Base-by-base conservation (phyloP, 2,113 vertebrate species). In the Misgurnus mizolepis region DNA sequence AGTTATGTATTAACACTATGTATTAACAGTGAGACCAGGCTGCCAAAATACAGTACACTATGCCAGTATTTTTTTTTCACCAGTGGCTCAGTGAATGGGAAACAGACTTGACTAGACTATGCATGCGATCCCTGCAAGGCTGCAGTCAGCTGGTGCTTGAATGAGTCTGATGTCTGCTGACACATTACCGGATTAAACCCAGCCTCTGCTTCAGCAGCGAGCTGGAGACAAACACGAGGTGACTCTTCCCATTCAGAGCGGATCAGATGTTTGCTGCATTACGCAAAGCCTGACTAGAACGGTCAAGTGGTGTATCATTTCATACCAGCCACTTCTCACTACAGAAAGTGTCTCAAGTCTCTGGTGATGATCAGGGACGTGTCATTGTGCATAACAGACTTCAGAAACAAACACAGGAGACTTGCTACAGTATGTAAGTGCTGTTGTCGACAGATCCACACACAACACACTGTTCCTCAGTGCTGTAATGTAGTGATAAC, bases 301-400 rank as follows among this genome's bases (percentile, higher is more conserved):
- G 70, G 88, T 82, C 70, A 71, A 85, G 84, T 83, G 69, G 72
- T 79, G 87, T 80, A 78, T 80, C 81, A 55, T 66, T 88, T 85
- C 79, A 88, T 86, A 65, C 85, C 84, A 85, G 85, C 87, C 86
- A 83, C 87, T 80, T 70, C 55, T 10, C 82, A 79, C 90, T 76
- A 65, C 82, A 83, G 87, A 88, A 86, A 86, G 89, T 78, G 81
- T 67, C 78, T 80, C 50, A 79, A 86, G 87, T 85, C 84, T 86
- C 79, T 83, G 73, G 84, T 83, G 82, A 87, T 86, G 84, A 78
- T 79, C 43, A 53, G 68, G 88, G 89, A 89, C 91, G 87, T 91
- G 90, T 92, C 89, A 88, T 86, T 86, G 88, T 79, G 83, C 86
- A 87, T 88, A 87, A 87, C 61, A 53, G 74, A 85, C 83, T 80